Base-by-base conservation (phyloP, 37 sponge, comb jelly and placozoan genomes). In the Eunapius fragilis region DNA sequence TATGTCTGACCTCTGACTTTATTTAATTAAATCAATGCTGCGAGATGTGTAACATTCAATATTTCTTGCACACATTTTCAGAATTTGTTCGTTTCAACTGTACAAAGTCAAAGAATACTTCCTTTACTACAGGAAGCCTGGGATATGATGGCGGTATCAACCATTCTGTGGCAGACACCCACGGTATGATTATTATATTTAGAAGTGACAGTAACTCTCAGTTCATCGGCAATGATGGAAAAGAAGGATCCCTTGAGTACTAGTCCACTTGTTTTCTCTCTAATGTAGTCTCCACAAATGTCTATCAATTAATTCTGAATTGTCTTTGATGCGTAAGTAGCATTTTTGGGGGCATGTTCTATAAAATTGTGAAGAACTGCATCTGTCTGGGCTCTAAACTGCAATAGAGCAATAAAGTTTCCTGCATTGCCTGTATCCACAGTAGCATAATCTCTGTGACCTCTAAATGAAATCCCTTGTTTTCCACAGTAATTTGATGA, bases 201-300 rank as follows among this genome's bases (percentile, higher is more conserved):
- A 17, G 85, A 36, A 27, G 37, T 75, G 71, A 84, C 85, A 17
- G 83, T 71, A 35, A 89, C 85, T n/a, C n/a, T n/a, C n/a, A n/a
- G n/a, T 78, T 89, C 90, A 84, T 89, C 90, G 31, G 85, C 90
- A 85, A 89, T 89, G 36, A 89, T 69, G 33, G 90, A 78, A 67
- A 58, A 89, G 35, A 45, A 89, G 13, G 69, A 78, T 78, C 81
- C 58, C 45, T 72, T 67, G 71, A 80, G 47, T 45, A 45, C 47
- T 45, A 9, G 47, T 45, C 47, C 47, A 45, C 47, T 45, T 45
- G 47, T 86, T 13, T 68, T 31, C 37, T 25, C 25, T 25, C 37
- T 79, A 41, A 86, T 86, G 11, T 34, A 31, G 6, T 75, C 49
- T 24, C 85, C 85, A 68, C 75, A 69, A 37, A 86, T 71, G 47